Evolutionary conservation across 2,888 invertebrate species (phyloP).

Genomic region (Drosophila testacea): DNA sequence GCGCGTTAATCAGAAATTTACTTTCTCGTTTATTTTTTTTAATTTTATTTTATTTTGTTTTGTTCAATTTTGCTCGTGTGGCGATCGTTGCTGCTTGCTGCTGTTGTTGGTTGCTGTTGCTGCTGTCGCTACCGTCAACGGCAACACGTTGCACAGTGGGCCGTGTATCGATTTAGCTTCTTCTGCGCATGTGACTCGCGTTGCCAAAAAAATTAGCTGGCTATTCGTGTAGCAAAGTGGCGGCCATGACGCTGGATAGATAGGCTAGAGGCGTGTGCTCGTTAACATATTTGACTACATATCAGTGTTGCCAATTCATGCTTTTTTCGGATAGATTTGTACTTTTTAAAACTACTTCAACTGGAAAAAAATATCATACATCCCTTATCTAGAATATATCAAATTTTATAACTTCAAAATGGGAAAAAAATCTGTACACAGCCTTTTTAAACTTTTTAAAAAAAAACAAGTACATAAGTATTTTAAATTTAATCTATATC

Average conservation of each 20-base stretch:
- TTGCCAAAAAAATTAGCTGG: conserved; percentile 59
- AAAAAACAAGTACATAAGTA: no score
- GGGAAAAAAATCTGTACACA: no score
- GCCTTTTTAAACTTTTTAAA: no score
- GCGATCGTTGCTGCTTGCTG: conserved; percentile 68
- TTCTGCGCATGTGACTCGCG: conserved; percentile 68
- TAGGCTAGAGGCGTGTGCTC: conserved; percentile 38
- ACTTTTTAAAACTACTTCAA: no score
- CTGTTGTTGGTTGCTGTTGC: conserved; percentile 46
- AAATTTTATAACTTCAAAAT: no score
- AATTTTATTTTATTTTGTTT: conserved; percentile 6
- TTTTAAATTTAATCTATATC: no score
- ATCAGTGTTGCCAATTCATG: no score
- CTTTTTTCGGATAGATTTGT: no score
- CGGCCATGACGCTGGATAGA: conserved; percentile 67
- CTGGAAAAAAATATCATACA: no score
- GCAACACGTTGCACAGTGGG: conserved; percentile 81
- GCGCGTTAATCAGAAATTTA: conserved; percentile 10
- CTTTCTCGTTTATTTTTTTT: conserved; percentile 41
- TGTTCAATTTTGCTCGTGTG: conserved; percentile 71
- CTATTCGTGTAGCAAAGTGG: conserved; percentile 59
- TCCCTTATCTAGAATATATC: no score
- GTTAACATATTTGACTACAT: conserved; percentile 14
- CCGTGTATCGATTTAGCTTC: conserved; percentile 20
- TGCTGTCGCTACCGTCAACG: conserved; percentile 70